phyloP scores from a whole-genome alignment of 2,888 invertebrate species.

The Eurytoma adleriae region DNA sequence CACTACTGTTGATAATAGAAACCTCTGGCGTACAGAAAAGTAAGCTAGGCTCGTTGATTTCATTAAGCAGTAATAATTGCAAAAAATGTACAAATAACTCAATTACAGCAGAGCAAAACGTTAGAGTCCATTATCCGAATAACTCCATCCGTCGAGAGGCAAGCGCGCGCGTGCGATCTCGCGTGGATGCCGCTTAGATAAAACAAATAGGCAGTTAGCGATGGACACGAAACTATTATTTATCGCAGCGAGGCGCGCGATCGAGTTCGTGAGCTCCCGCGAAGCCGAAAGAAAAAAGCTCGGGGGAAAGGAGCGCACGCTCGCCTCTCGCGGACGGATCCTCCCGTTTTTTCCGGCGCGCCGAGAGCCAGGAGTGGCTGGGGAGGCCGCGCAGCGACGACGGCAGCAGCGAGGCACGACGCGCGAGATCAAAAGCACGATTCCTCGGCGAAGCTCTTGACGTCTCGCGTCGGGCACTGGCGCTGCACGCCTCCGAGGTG shows the following conservation, averaged over 20 bases:
- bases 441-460: conserved; percentile 54
- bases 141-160: too few relatives aligned
- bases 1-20: too few relatives aligned
- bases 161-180: background rate
- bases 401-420: conserved; percentile 42
- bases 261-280: conserved; percentile 1
- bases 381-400: background rate
- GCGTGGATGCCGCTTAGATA: conserved; percentile 28
- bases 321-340: background rate
- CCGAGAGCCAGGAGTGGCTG: background rate
- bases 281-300: background rate
- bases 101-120: too few relatives aligned
- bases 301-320: conserved; percentile 25
- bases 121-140: too few relatives aligned
- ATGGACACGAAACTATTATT: conserved; percentile 56
- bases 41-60: too few relatives aligned
- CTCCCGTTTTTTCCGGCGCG: conserved; percentile 25
- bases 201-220: conserved; percentile 56
- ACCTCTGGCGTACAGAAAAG: too few relatives aligned
- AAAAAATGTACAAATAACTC: too few relatives aligned
- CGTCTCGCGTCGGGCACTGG: conserved; percentile 48
- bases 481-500: conserved; percentile 64
- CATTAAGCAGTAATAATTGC: too few relatives aligned
- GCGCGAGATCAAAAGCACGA: conserved; percentile 57
- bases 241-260: conserved; percentile 44